Evolutionary conservation across 1,140 invertebrate species (phyloP).

Genomic region (Camponotus pennsylvanicus): DNA sequence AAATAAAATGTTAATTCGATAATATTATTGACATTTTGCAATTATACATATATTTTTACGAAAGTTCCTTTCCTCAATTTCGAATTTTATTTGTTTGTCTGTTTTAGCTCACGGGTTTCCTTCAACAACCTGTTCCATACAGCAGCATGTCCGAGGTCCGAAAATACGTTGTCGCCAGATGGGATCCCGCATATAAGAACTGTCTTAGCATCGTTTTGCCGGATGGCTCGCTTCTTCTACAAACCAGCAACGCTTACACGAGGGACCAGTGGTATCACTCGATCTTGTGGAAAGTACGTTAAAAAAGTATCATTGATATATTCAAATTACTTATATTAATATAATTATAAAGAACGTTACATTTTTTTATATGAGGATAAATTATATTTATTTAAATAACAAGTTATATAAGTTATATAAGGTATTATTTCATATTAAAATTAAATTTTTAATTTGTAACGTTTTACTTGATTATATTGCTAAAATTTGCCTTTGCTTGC

Average conservation of each 20-base stretch:
- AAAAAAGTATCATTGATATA: neutral
- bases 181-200: slow-evolving; percentile 93
- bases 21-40: neutral
- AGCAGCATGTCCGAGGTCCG: slow-evolving; percentile 92
- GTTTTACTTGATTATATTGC: neutral
- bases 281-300: slow-evolving; percentile 93
- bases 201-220: slow-evolving; percentile 93
- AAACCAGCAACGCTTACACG: slow-evolving; percentile 93
- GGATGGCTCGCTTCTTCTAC: slow-evolving; percentile 92
- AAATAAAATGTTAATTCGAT: slow-evolving; percentile 7
- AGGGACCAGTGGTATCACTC: slow-evolving; percentile 95
- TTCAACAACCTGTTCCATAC: slow-evolving; percentile 91
- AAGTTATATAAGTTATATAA: neutral
- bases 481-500: neutral
- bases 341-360: neutral
- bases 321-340: neutral
- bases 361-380: neutral
- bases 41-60: neutral
- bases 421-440: neutral
- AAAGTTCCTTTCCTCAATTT: neutral
- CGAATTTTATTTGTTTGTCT: neutral
- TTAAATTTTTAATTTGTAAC: neutral
- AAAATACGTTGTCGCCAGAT: slow-evolving; percentile 91
- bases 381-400: neutral
- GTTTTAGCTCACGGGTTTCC: slow-evolving; percentile 91